Base-by-base conservation (phyloP, 2,797 vertebrate species). In the Fringilla coelebs region DNA sequence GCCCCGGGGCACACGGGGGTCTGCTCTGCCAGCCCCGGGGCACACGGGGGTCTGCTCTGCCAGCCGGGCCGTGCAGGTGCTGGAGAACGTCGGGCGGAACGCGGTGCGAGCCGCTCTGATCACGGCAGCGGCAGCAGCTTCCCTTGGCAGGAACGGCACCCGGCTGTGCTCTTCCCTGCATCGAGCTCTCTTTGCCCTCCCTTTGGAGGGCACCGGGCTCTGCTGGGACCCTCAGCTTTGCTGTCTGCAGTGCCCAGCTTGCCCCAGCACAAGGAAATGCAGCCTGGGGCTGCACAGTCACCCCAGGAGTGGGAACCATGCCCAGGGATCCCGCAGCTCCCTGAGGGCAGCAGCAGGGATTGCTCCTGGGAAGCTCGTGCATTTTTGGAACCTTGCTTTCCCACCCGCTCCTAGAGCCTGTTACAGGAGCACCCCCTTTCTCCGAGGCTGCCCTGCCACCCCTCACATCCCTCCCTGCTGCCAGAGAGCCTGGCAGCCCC, bases 161-260 rank as follows among this genome's bases (percentile, higher is more conserved):
- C 2, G 15, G 31, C 5, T 74, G 62, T 43, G 38, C 66, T 67
- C 45, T 77, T 80, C 63, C 82, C 46, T 74, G 63, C 70, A 4
- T 16, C 4, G 8, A 61, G 46, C 80, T 51, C 41, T 41, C 70
- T 58, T 29, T 90, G 91, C 52, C 71, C 76, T 85, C 72, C 3
- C 0, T 72, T 78, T 43, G 74, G 36, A 81, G 63, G 85, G 45
- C 45, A 22, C 49, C 0, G 5, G 57, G 73, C 2, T 1, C 32
- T 67, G 3, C 1, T 6, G 25, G 34, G 32, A 60, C 45, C 14
- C 46, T 34, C 41, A 6, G 54, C 62, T 41, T 34, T 6, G 4
- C 75, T 43, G 34, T 13, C 18, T n/a, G 60, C 70, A 6, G 6
- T 32, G 32, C 57, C 54, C 6, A 3, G 0, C 0, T 0, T 22